Base-by-base conservation (phyloP, 2,888 invertebrate species). In the Periphyllus acericola region DNA sequence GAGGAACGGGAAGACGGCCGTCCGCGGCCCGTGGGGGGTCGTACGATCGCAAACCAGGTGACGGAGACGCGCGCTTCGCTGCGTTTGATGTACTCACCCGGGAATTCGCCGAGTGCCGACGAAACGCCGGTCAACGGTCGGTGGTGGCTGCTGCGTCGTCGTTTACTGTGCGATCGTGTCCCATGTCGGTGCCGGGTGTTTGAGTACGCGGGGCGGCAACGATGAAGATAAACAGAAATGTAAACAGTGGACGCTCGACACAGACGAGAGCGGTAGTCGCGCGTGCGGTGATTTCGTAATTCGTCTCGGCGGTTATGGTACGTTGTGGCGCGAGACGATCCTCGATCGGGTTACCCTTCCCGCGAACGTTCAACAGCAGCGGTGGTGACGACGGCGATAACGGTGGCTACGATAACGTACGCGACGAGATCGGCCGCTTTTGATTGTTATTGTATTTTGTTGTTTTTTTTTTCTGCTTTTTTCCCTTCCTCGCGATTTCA, bases 111-210 rank as follows among this genome's bases (percentile, higher is more conserved):
- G n/a, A 19, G 19, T 17, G 55, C 29, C 46, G 29, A 4, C 46
- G n/a, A 46, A 86, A 80, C 60, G 86, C 80, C 79, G 79, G 86
- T 86, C 72, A 80, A 32, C 40, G 79, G 72, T 25, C 71, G 29
- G 34, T 21, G 3, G 19, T 11, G 32, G 60, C 21, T 76, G 52
- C 52, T 5, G 3, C 46, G 19, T 17, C 14, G 32, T 8, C 55
- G 40, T 17, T 40, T 55, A 21, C 55, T 19, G 25, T n/a, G 9
- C 78, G 17, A 11, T 32, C 34, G 34, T 6, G 66, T 78, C 76
- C 34, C 84, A 84, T 84, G 78, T 68, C 76, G 76, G 52, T 34
- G 46, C 17, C 25, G 40, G 8, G 32, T 21, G 11, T 32, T n/a
- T 32, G 8, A 21, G 25, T 29, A 71, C 36, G 60, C 68, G 46